Conservation (phyloP, 37 sponge, comb jelly and placozoan genomes). For the Dysidea cf. avara region DNA sequence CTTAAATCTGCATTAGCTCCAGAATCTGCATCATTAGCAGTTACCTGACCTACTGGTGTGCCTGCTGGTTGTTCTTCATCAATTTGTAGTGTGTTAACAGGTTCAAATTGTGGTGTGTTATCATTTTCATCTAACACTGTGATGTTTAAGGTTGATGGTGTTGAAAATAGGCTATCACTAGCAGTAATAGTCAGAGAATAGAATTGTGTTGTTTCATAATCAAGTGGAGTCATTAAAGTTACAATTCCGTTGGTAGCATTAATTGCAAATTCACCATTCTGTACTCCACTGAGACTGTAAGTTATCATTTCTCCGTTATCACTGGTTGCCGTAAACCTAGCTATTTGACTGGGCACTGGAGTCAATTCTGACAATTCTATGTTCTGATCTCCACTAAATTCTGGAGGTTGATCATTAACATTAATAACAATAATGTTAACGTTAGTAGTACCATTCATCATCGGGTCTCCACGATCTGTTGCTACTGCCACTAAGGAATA, state of each 20-base stretch:
- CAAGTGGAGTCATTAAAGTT: constrained; percentile 2
- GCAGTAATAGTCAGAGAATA: constrained; percentile 53
- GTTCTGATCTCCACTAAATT: constrained; percentile 24
- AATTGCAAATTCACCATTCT: constrained; percentile 29
- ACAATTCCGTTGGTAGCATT: constrained; percentile 37
- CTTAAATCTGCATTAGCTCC: constrained; percentile 40
- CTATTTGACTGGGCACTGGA: constrained; percentile 8
- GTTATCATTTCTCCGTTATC: constrained; percentile 34
- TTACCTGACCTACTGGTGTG: constrained; percentile 6
- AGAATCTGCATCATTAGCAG: constrained; percentile 59
- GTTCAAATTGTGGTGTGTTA: constrained; percentile 37
- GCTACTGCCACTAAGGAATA: constrained; percentile 37
- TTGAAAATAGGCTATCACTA: constrained; percentile 29
- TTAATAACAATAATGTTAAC: constrained; percentile 47
- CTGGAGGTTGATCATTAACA: constrained; percentile 56
- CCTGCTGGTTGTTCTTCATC: neutral
- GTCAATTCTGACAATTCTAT: constrained; percentile 38
- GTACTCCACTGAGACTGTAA: constrained; percentile 33
- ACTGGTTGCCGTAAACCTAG: constrained; percentile 17
- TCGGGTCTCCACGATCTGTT: constrained; percentile 31
- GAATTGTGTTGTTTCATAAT: constrained; percentile 28
- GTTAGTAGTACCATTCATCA: constrained; percentile 19
- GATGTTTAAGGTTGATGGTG: constrained; percentile 21
- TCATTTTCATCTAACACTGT: constrained; percentile 71
- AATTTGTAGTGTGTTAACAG: neutral